These are phyloP conservation scores for Homarus americanus DNA, from an alignment of 1,140 invertebrate species.

Conservation along the genomic window DNA sequence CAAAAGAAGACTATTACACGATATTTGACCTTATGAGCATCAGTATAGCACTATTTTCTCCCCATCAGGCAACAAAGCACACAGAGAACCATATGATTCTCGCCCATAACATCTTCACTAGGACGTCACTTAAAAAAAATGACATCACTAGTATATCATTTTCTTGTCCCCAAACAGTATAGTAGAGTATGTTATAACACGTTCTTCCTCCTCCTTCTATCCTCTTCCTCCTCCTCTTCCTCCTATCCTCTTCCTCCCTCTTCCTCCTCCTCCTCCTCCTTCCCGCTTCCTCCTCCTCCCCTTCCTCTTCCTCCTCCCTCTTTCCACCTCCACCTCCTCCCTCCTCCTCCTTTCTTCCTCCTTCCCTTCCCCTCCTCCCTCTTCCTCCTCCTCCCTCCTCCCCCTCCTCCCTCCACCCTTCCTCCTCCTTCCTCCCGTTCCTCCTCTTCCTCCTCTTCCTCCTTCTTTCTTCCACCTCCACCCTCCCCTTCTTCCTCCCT, in stretches of 20 bases:
- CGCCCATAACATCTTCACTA: background rate
- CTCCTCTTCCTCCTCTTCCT: background rate
- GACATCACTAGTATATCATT: too few species aligned
- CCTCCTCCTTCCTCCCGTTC: background rate
- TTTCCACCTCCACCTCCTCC: too few species aligned
- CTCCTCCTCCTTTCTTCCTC: slow-evolving; percentile 9
- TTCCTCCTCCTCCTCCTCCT: slow-evolving; percentile 9
- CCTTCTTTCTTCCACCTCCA: too few species aligned
- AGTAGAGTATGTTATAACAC: slow-evolving; percentile 11
- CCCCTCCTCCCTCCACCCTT: too few species aligned
- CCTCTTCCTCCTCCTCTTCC: too few species aligned
- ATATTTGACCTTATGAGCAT: background rate
- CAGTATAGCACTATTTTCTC: background rate
- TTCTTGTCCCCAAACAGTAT: background rate
- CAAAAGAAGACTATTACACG: too few species aligned
- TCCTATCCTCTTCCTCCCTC: too few species aligned
- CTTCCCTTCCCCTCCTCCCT: too few species aligned
- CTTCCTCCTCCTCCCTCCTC: background rate
- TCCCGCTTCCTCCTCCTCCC: slow-evolving; percentile 1
- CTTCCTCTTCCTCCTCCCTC: too few species aligned
- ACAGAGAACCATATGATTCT: background rate
- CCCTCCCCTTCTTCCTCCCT: too few species aligned
- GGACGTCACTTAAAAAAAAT: too few species aligned
- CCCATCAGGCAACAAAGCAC: background rate
- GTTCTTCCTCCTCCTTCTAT: too few species aligned